phyloP scores from a whole-genome alignment of 2,888 invertebrate species.

The Horisme vitalbata region DNA sequence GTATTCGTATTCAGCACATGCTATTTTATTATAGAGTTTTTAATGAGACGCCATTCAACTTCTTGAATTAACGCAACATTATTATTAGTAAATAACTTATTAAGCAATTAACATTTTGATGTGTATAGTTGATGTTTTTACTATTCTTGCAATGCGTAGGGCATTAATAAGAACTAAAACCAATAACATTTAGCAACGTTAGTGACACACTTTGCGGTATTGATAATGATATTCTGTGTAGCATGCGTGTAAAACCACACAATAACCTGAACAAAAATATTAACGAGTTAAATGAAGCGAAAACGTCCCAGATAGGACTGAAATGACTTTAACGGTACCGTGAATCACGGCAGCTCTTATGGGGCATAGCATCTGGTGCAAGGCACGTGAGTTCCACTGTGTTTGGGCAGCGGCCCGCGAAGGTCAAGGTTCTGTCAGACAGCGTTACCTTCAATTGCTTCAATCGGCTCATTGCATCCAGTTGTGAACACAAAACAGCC shows the following conservation, averaged over 20 bases:
- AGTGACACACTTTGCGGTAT: slow-evolving; percentile 12
- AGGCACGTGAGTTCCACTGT: slow-evolving; percentile 60
- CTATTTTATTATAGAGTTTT: slow-evolving; percentile 15
- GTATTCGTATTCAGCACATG: slow-evolving; percentile 29
- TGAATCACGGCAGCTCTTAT: slow-evolving; percentile 53
- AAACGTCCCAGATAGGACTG: slow-evolving; percentile 33
- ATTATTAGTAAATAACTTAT: no score
- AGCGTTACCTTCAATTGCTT: slow-evolving; percentile 36
- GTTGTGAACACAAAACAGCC: slow-evolving; percentile 33
- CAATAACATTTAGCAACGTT: no score
- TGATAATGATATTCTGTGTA: neutral
- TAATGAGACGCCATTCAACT: neutral
- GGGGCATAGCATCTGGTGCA: slow-evolving; percentile 65
- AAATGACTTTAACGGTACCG: slow-evolving; percentile 34
- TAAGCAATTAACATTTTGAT: no score
- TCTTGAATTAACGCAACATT: neutral
- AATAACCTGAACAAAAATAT: slow-evolving; percentile 6
- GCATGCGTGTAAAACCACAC: slow-evolving; percentile 5
- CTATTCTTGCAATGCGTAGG: no score
- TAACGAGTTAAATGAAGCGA: slow-evolving; percentile 22
- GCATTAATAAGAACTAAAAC: no score
- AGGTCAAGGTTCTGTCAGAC: slow-evolving; percentile 73
- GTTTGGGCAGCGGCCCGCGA: slow-evolving; percentile 70
- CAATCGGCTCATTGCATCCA: slow-evolving; percentile 35
- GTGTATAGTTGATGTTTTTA: no score